Evolutionary conservation across 2,113 vertebrate genomes (phyloP).

Genomic region (Pagrus major): DNA sequence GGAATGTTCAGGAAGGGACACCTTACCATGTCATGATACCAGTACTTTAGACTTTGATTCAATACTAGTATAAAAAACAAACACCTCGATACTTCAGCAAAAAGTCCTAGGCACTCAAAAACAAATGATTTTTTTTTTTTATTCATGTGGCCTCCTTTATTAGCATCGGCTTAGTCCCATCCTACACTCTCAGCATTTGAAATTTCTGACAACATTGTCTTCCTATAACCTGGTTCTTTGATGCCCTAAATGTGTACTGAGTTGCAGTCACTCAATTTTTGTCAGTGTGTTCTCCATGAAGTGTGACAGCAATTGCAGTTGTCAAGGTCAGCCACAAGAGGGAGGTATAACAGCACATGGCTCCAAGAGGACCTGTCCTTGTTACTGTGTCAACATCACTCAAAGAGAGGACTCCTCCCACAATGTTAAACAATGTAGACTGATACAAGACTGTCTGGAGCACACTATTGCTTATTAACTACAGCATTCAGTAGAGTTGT

Average conservation of each 20-base stretch:
- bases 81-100: too few relatives aligned
- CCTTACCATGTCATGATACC: neutral
- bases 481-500: neutral
- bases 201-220: neutral
- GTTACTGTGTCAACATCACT: slow-evolving; percentile 18
- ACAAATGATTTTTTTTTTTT: too few relatives aligned
- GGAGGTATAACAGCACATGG: slow-evolving; percentile 56
- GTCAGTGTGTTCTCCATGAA: neutral
- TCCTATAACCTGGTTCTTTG: neutral
- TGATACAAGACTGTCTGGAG: neutral
- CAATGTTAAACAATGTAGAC: slow-evolving; percentile 15
- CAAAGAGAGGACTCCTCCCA: slow-evolving; percentile 18
- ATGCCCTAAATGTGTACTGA: neutral
- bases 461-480: neutral
- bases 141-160: neutral
- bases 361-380: slow-evolving; percentile 13
- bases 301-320: slow-evolving; percentile 29
- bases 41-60: too few relatives aligned
- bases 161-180: neutral
- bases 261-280: neutral
- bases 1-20: neutral
- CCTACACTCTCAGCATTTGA: neutral
- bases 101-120: too few relatives aligned
- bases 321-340: slow-evolving; percentile 71
- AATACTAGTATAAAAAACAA: too few relatives aligned